These are phyloP conservation scores for Eubucco bourcierii DNA, from an alignment of 2,113 vertebrate species.

Conservation along the genomic window DNA sequence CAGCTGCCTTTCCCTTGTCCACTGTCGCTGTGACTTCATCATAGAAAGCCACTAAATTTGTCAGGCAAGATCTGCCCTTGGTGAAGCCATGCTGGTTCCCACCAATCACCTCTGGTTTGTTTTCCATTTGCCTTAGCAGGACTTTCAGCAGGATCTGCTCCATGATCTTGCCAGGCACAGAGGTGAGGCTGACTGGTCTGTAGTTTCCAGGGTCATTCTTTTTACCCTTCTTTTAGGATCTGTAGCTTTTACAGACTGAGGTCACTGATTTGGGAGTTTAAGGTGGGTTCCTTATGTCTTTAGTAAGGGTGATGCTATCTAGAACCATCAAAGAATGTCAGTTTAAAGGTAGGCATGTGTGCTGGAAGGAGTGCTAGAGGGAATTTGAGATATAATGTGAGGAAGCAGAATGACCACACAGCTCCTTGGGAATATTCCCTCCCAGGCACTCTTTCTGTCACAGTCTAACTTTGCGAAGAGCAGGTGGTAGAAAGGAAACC, in stretches of 20 bases:
- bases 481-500: constrained; percentile 17
- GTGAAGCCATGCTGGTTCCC: too few species aligned
- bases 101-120: too few species aligned
- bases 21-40: too few species aligned
- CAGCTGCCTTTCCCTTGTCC: too few species aligned
- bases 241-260: background rate
- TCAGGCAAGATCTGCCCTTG: too few species aligned
- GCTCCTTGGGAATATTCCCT: background rate
- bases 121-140: too few species aligned
- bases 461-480: background rate
- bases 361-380: rapidly evolving
- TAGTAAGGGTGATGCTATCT: background rate
- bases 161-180: too few species aligned
- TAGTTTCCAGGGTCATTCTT: too few species aligned
- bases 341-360: background rate
- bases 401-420: background rate
- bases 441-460: background rate
- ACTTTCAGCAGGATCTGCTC: too few species aligned
- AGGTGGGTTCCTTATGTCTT: background rate
- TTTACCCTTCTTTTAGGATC: background rate
- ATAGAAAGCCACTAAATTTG: too few species aligned
- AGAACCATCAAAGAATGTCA: background rate
- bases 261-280: background rate
- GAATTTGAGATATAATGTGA: rapidly evolving
- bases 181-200: too few species aligned